Evolutionary conservation across 2,113 vertebrate species (phyloP).

Genomic region (Parus major): DNA sequence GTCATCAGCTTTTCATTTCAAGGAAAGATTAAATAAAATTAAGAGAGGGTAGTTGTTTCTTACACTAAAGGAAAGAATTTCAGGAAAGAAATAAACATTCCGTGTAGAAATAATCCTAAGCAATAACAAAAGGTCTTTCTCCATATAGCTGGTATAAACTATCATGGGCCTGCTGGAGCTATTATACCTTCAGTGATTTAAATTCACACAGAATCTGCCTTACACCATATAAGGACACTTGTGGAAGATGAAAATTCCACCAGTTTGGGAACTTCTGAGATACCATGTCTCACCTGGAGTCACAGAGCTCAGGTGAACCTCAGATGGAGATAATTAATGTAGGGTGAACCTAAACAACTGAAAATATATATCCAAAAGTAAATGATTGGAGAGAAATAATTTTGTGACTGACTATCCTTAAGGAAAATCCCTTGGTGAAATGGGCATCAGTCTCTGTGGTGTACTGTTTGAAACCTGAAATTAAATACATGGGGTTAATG

Average conservation of each 20-base stretch:
- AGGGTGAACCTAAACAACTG: not conserved
- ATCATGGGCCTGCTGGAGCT: not conserved
- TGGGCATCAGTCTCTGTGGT: not conserved
- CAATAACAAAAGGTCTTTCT: conserved; percentile 17
- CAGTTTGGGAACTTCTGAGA: not conserved
- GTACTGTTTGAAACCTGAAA: conserved; percentile 42
- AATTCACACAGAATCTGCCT: not conserved
- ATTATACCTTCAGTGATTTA: not conserved
- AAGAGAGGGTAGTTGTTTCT: not conserved
- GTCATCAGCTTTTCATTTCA: not conserved
- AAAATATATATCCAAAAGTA: not conserved
- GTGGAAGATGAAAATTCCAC: not conserved
- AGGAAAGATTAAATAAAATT: not conserved
- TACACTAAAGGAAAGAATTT: not conserved
- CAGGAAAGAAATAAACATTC: not conserved
- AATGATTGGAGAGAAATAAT: not conserved
- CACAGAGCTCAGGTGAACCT: not conserved
- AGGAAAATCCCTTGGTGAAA: not conserved
- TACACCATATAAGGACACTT: not conserved
- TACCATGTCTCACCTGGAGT: not conserved
- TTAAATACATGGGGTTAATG: not conserved
- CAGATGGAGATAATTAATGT: not conserved
- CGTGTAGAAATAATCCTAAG: not conserved
- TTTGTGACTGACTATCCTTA: not conserved
- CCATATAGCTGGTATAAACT: not conserved